These are phyloP conservation scores for Creontiades dilutus DNA, from an alignment of 2,888 invertebrate genomes.

Conservation along the genomic window DNA sequence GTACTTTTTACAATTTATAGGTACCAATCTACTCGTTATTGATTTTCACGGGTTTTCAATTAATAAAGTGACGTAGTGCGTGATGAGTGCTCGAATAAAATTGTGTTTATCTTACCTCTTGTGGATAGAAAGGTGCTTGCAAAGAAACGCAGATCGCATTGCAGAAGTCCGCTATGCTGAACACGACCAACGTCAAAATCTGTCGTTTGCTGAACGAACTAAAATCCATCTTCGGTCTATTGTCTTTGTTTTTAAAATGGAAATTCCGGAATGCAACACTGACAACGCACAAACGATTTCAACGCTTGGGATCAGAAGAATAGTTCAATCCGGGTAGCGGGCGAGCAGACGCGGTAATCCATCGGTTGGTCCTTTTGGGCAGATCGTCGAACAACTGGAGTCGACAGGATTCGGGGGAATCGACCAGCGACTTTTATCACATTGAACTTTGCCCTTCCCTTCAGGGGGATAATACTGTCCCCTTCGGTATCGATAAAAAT, in stretches of 20 bases:
- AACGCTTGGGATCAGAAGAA: background rate
- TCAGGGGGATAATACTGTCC: background rate
- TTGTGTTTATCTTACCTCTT: conserved; percentile 83
- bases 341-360: conserved; percentile 8
- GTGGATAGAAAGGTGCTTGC: conserved; percentile 92
- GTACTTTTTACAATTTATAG: no score
- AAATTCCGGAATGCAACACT: background rate
- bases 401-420: background rate
- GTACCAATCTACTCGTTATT: background rate
- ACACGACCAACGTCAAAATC: conserved; percentile 88
- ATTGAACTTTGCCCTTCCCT: conserved; percentile 39
- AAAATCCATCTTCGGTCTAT: background rate
- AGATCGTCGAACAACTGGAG: background rate
- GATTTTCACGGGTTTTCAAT: background rate
- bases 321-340: background rate
- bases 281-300: background rate
- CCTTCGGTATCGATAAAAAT: conserved; percentile 8
- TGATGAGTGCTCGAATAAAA: background rate
- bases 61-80: no score
- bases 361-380: background rate
- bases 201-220: conserved; percentile 81
- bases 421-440: background rate
- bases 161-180: conserved; percentile 90
- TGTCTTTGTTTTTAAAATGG: no score
- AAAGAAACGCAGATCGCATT: conserved; percentile 91